A percentile compares a stretch with the other conserved stretches of the same genome.
phyloP scores from a whole-genome alignment of 35 echinoderm and acorn worm genomes.

The Chiridota heheva region DNA sequence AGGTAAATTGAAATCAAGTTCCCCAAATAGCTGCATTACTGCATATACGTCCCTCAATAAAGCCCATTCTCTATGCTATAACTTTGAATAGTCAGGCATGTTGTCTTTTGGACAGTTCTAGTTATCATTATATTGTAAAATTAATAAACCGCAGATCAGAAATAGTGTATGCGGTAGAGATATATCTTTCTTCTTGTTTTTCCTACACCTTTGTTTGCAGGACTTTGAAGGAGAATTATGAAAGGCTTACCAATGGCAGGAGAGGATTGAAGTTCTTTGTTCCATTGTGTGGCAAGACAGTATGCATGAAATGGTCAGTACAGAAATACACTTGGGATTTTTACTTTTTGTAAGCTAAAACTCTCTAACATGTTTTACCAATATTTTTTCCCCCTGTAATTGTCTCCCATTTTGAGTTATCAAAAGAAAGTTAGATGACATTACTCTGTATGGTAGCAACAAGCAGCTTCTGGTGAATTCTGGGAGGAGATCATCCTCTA shows the following conservation, averaged over 20 bases:
- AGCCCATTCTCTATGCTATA: too few species aligned
- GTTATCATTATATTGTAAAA: too few species aligned
- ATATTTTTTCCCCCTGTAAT: not conserved
- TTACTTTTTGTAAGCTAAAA: not conserved
- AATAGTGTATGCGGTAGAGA: too few species aligned
- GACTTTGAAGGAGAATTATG: constrained; percentile 58
- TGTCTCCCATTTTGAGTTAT: not conserved
- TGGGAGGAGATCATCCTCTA: too few species aligned
- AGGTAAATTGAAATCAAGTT: too few species aligned
- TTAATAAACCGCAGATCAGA: too few species aligned
- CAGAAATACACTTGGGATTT: not conserved
- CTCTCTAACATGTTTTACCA: not conserved
- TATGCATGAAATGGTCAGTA: constrained; percentile 84
- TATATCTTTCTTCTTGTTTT: too few species aligned
- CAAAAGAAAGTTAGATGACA: not conserved
- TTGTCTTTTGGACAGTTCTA: too few species aligned
- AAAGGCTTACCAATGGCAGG: constrained; percentile 39
- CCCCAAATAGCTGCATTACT: too few species aligned
- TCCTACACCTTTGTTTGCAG: too few species aligned
- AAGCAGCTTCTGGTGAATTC: not conserved
- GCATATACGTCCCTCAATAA: too few species aligned
- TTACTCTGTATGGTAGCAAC: not conserved
- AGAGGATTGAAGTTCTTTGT: constrained; percentile 56
- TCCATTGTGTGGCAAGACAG: constrained; percentile 81
- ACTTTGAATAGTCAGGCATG: too few species aligned